Percentiles rank a stretch among this genome's conserved stretches.
phyloP scores from a whole-genome alignment of 2,888 invertebrate genomes.

The Heteromurus nitidus region DNA sequence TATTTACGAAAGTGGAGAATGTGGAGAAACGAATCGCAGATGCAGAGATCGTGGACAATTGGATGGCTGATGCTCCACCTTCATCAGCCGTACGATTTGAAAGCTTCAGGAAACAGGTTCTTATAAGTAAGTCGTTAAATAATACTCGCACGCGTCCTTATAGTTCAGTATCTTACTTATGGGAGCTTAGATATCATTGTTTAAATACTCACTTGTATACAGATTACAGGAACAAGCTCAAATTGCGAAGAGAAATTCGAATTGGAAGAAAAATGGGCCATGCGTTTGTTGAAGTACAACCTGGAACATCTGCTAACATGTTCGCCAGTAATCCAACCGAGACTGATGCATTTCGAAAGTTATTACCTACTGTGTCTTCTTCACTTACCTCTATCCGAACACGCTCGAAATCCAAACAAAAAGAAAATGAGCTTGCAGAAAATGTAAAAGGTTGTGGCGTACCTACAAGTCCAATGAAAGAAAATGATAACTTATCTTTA shows the following conservation, averaged over 20 bases:
- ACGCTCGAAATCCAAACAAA: no score
- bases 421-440: no score
- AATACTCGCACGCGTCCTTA: no score
- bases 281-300: constrained; percentile 29
- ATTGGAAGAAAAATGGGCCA: constrained; percentile 37
- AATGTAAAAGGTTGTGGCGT: no score
- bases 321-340: constrained; percentile 37
- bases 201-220: no score
- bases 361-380: no score
- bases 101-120: constrained; percentile 48
- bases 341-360: constrained; percentile 30
- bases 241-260: constrained; percentile 44
- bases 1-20: constrained; percentile 45
- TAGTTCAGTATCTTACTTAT: background rate
- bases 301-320: constrained; percentile 35
- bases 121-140: constrained; percentile 40
- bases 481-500: no score
- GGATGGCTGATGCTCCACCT: constrained; percentile 46
- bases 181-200: background rate
- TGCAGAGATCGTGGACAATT: constrained; percentile 51
- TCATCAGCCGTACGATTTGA: constrained; percentile 34
- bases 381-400: no score
- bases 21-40: constrained; percentile 51
- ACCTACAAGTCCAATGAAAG: no score
- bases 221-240: constrained; percentile 54